Conservation (phyloP, 2,797 vertebrate species). For the Diceros bicornis region DNA sequence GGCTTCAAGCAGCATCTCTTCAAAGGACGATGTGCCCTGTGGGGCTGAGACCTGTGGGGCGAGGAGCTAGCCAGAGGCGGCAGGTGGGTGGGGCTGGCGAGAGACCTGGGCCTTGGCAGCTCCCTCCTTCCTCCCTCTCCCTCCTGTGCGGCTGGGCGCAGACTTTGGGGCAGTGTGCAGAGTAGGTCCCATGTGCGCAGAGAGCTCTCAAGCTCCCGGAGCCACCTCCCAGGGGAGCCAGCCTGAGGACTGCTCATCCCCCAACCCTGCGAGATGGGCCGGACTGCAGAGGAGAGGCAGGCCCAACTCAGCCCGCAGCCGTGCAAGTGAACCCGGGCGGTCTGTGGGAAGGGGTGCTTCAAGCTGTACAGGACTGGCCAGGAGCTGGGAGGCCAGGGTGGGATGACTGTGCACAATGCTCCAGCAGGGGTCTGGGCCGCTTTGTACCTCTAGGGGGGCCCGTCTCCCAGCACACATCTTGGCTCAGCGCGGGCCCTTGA, state of each 20-base stretch:
- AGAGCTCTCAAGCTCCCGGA: no score
- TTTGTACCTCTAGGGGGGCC: background rate
- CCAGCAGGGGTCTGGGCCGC: no score
- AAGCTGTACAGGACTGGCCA: no score
- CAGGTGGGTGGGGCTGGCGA: background rate
- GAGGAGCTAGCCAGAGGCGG: background rate
- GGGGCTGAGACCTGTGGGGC: no score
- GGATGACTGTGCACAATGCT: background rate
- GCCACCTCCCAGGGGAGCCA: background rate
- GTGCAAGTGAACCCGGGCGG: no score
- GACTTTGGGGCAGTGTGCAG: no score
- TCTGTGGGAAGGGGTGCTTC: background rate
- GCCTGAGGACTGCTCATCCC: background rate
- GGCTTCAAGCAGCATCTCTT: background rate
- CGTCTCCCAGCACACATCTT: no score
- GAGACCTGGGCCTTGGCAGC: background rate
- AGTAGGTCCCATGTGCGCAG: no score
- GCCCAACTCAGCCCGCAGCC: no score
- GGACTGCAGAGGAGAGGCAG: background rate
- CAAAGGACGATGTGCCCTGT: background rate
- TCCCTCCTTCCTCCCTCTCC: background rate
- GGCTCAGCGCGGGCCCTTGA: no score
- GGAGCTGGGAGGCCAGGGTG: background rate
- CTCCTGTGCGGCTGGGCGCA: no score
- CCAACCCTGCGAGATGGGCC: background rate